Evolutionary conservation across 2,888 invertebrate genomes (phyloP).

Genomic region (Sinhomidia bicolor): DNA sequence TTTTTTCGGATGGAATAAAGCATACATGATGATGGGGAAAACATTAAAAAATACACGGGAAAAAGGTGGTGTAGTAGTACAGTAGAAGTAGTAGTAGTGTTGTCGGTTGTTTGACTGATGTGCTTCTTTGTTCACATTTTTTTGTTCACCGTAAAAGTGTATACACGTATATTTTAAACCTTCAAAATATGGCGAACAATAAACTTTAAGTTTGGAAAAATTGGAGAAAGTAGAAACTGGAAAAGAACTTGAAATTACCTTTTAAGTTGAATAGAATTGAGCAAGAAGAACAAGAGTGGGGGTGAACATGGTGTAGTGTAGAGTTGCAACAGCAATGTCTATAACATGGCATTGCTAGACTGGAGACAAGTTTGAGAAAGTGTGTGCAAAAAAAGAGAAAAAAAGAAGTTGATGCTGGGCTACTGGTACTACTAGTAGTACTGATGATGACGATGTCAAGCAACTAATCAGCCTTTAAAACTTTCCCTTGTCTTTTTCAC

Average conservation of each 20-base stretch:
- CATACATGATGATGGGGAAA: not conserved
- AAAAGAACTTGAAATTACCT: constrained; percentile 18
- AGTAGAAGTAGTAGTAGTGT: no score
- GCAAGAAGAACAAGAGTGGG: no score
- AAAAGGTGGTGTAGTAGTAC: no score
- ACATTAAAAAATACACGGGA: constrained; percentile 28
- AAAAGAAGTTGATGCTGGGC: no score
- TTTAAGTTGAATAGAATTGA: not conserved
- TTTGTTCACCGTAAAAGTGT: not conserved
- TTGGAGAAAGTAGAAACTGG: not conserved
- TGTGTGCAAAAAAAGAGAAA: not conserved
- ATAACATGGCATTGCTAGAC: not conserved
- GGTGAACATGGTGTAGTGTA: no score
- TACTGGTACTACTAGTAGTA: not conserved
- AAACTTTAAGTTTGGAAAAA: no score
- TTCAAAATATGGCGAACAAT: no score
- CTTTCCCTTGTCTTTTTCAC: constrained; percentile 21
- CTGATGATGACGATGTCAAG: not conserved
- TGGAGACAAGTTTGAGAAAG: no score
- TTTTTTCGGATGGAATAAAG: not conserved
- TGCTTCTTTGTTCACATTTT: not conserved
- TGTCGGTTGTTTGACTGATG: constrained; percentile 19
- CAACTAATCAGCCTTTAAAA: constrained; percentile 55
- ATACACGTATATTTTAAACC: no score
- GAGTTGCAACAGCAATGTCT: no score